These are phyloP conservation scores for human DNA, from an alignment of 2,113 vertebrate species.

Conservation along the genomic window GRCh38 chr15:54498501-54499000, in stretches of 20 bases:
- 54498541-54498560: not conserved
- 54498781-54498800: not conserved
- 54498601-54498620: not conserved
- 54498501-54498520: not conserved
- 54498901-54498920: not conserved
- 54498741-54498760: not conserved
- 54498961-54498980: not conserved
- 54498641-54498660: not conserved
- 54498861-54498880: not conserved
- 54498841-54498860: not conserved
- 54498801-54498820: not conserved
- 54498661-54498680: not conserved
- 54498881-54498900: not conserved
- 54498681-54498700: not conserved
- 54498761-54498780: not conserved
- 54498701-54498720: not conserved
- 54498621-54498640: not conserved
- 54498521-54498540: not conserved
- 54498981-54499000: not conserved
- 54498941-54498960: not conserved
- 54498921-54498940: not conserved
- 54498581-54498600: not conserved
- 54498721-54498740: not conserved
- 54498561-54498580: not conserved
- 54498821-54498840: not conserved